Evolutionary conservation across 2,888 invertebrate genomes (phyloP), one percentile per base, ranked within the genome.

Genomic region (Epsilonema sp.): DNA sequence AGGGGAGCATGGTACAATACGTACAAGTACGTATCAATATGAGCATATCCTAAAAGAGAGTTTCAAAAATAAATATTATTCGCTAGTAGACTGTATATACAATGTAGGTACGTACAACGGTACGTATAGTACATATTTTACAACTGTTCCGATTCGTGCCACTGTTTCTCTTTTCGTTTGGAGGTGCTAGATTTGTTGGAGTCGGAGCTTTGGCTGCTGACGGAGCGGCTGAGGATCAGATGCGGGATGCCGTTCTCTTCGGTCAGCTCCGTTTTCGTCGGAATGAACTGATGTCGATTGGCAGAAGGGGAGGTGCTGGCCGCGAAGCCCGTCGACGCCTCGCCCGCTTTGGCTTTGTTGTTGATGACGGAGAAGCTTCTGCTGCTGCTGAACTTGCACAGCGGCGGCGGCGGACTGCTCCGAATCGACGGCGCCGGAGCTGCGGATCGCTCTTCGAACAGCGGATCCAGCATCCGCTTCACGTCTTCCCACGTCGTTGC

Each of bases 111-210:
- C n/a, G n/a, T n/a, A n/a, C n/a, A n/a, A n/a, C n/a, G n/a, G n/a
- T n/a, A n/a, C n/a, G n/a, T n/a, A n/a, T n/a, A n/a, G n/a, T n/a
- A n/a, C n/a, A n/a, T n/a, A n/a, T n/a, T n/a, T n/a, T n/a, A n/a
- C n/a, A n/a, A n/a, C n/a, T n/a, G n/a, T n/a, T 41, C 42, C 13
- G 46, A 46, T 36, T 46, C 46, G 13, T 36, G 46, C 46, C 46
- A 46, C 3, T 39, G 13, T 23, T 46, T 46, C 36, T 46, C 41
- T 19, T 39, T 39, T 11, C 24, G 24, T n/a, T 37, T 22, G 31
- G 46, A 46, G n/a, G n/a, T n/a, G n/a, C n/a, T n/a, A n/a, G n/a
- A n/a, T 31, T 46, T 42, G 20, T 21, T 42, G n/a, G 45, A 45
- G 36, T 45, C 45, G 3, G 45, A 22, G 26, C 46, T 46, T 22